These are phyloP conservation scores for Stigmatopora nigra DNA, from an alignment of 2,113 vertebrate genomes.

Conservation along the genomic window DNA sequence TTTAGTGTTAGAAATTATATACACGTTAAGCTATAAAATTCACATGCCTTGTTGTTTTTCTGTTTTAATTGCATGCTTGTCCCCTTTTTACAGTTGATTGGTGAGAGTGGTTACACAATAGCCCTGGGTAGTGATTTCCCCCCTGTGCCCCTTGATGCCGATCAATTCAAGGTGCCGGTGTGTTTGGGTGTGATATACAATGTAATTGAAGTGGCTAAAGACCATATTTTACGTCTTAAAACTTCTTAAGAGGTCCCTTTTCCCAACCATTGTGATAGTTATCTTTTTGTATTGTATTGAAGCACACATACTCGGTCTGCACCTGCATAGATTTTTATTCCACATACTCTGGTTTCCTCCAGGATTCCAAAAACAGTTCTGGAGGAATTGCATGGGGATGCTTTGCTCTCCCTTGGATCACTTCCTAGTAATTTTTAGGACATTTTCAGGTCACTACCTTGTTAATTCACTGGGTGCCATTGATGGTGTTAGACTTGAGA, in stretches of 20 bases:
- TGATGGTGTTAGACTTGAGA: too few species aligned
- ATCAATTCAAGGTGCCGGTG: background rate
- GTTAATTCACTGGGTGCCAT: too few species aligned
- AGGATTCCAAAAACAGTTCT: too few species aligned
- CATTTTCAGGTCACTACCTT: too few species aligned
- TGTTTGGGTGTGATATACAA: background rate
- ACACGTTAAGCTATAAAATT: background rate
- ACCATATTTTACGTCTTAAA: background rate
- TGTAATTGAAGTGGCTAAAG: background rate
- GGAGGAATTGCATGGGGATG: too few species aligned
- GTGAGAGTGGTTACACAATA: background rate
- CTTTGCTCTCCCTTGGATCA: too few species aligned
- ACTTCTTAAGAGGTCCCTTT: background rate
- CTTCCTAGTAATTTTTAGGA: too few species aligned
- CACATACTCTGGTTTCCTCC: too few species aligned
- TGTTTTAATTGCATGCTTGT: background rate
- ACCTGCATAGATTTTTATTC: too few species aligned
- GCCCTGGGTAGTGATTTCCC: too few species aligned
- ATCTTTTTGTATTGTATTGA: background rate
- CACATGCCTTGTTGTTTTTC: background rate
- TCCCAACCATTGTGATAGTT: background rate
- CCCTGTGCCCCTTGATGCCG: background rate
- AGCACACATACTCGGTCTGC: background rate
- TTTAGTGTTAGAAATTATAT: background rate
- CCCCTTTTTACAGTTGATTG: background rate